Base-by-base conservation (phyloP, 2,888 invertebrate genomes). In the Eupithecia abbreviata region DNA sequence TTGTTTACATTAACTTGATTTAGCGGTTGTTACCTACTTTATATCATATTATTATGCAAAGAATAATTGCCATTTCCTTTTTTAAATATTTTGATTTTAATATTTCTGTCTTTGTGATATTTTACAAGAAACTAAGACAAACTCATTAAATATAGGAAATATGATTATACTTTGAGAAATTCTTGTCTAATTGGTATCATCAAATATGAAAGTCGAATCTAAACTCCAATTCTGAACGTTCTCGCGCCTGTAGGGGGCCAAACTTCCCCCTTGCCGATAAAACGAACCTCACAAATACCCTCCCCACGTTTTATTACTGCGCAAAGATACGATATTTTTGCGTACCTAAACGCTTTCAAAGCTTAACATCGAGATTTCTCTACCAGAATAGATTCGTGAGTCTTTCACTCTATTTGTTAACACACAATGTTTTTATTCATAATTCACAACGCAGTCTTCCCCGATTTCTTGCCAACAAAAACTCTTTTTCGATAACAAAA, bases 401-500 rank as follows among this genome's bases (percentile, higher is more conserved):
- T 69, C 69, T 69, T 73, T 77, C 75, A 79, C 62, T 77, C 77
- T 76, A 79, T 80, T 79, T 78, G 74, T 79, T 81, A 80, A 47
- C 18, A 68, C 15, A 42, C n/a, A 68, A 43, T 43, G 43, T 67
- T 67, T 67, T 18, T 69, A 69, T 47, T 69, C 77, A 82, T 82
- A 80, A 84, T 84, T 84, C 82, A 82, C 72, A 75, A 12, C n/a
- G 76, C 72, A 72, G 79, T 74, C 70, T 75, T 72, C 55, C 71
- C 73, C 77, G 82, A 79, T 82, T 82, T 82, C 81, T 80, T 73
- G 75, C 72, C 72, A 76, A 83, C 82, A 82, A 76, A 77, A 80
- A 81, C 79, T 79, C 79, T 73, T 74, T 80, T 81, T 80, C 79
- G 69, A 80, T 82, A 83, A 84, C 83, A 85, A 82, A 83, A 81